Conservation (phyloP, 2,113 vertebrate genomes). For the Strix uralensis region DNA sequence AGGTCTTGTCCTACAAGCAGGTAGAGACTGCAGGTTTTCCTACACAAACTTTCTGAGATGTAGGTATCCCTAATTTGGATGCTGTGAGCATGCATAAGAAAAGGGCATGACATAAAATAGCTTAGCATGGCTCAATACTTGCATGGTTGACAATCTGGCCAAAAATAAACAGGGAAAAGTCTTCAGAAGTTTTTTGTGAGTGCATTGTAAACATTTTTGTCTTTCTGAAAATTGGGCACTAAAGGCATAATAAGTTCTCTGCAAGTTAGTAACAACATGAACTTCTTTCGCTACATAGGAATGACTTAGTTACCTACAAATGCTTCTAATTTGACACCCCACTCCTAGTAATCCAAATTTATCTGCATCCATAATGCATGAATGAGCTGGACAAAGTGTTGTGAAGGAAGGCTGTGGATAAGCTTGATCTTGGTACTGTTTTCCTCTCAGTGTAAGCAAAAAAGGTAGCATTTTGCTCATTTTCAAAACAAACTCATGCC, state of each 20-base stretch:
- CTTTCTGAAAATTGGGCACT: not conserved
- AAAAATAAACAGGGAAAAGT: not conserved
- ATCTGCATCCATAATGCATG: not conserved
- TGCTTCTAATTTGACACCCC: not conserved
- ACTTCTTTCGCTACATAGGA: not conserved
- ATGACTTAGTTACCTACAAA: not conserved
- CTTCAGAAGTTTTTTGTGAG: not conserved
- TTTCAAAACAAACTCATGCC: not conserved
- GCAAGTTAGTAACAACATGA: not conserved
- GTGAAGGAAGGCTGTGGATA: not conserved
- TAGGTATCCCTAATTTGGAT: not conserved
- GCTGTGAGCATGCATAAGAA: not conserved
- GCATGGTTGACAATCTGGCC: not conserved
- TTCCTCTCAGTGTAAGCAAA: not conserved
- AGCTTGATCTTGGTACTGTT: not conserved
- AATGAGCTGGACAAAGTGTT: not conserved
- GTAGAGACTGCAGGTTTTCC: not conserved
- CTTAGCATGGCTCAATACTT: not conserved
- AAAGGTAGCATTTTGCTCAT: not conserved
- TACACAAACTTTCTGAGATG: not conserved
- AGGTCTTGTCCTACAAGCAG: not conserved
- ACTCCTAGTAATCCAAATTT: not conserved
- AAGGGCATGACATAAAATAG: not conserved
- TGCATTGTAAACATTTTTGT: not conserved
- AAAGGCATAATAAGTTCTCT: not conserved